Base-by-base conservation (phyloP, 2,888 invertebrate species). In the Agrochola circellaris region DNA sequence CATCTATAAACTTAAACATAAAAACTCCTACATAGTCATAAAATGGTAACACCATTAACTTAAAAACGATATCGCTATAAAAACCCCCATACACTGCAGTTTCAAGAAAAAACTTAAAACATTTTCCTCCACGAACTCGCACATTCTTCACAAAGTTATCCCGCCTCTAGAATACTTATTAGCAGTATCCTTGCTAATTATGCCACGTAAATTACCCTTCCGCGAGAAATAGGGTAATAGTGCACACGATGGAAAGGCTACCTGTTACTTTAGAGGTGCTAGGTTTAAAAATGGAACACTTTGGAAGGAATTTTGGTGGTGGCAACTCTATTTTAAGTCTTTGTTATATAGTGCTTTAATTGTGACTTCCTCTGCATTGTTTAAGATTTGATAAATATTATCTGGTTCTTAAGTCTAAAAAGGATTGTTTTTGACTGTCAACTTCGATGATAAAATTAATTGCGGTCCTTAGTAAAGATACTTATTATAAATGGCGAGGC, bases 111-210 rank as follows among this genome's bases (percentile, higher is more conserved):
- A 81, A 71, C 61, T 74, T 54, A n/a, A 74, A 67, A 58, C 62
- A 56, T 78, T 82, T 65, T 61, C 42, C 6, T 17, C 48, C 13
- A 54, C 65, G 7, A 54, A 30, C 51, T 79, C 30, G 9, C 30
- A 84, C 83, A 84, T 81, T 84, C 73, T 81, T 83, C 38, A 83
- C 83, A 80, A 82, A 84, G 66, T 84, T 76, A 68, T 64, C 60
- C 67, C 61, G 48, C 34, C 45, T 23, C 54, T 34, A 73, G 78
- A 78, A 78, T 78, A 75, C 69, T 84, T 82, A 84, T 84, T 78
- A 84, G 69, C 71, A 48, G 65, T 75, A 82, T 83, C 71, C 71
- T 23, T 17, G 80, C 75, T 84, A 81, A 84, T 84, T 84, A 84
- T 75, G 72, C 66, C 67, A 67, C 78, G 78, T 84, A 81, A 84